These are phyloP conservation scores for Abrostola triplasia DNA, from an alignment of 2,888 invertebrate genomes.

Conservation along the genomic window DNA sequence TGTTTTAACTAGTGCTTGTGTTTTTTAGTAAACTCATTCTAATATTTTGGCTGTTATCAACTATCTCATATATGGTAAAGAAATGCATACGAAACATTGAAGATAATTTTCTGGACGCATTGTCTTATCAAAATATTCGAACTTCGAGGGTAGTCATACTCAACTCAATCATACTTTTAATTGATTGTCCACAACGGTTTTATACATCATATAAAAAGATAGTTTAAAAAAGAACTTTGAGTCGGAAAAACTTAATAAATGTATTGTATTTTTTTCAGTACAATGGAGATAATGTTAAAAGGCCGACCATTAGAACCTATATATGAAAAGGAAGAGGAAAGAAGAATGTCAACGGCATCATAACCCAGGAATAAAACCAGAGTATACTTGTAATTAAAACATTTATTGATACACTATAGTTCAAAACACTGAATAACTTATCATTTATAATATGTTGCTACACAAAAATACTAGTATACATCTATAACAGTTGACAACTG, in stretches of 20 bases:
- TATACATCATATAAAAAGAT: too few species aligned
- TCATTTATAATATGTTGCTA: background rate
- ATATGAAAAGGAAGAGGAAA: conserved; percentile 58
- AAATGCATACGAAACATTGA: too few species aligned
- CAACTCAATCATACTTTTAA: too few species aligned
- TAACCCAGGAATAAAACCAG: conserved; percentile 14
- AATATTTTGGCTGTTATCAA: too few species aligned
- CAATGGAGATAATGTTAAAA: conserved; percentile 72
- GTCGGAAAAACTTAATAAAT: background rate
- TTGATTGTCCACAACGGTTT: too few species aligned
- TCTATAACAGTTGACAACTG: background rate
- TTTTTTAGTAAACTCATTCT: too few species aligned
- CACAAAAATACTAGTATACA: conserved; percentile 6
- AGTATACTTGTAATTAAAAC: conserved; percentile 6
- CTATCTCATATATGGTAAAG: too few species aligned
- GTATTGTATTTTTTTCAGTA: conserved; percentile 59
- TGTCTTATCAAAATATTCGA: too few species aligned
- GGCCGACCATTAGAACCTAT: conserved; percentile 67
- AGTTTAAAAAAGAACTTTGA: background rate
- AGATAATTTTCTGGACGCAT: too few species aligned
- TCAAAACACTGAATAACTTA: background rate
- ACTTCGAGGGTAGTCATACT: too few species aligned
- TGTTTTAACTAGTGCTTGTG: conserved; percentile 52
- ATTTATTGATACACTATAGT: conserved; percentile 6
- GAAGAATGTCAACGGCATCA: conserved; percentile 30